phyloP scores from a whole-genome alignment of 2,797 vertebrate species.

The Anableps anableps region DNA sequence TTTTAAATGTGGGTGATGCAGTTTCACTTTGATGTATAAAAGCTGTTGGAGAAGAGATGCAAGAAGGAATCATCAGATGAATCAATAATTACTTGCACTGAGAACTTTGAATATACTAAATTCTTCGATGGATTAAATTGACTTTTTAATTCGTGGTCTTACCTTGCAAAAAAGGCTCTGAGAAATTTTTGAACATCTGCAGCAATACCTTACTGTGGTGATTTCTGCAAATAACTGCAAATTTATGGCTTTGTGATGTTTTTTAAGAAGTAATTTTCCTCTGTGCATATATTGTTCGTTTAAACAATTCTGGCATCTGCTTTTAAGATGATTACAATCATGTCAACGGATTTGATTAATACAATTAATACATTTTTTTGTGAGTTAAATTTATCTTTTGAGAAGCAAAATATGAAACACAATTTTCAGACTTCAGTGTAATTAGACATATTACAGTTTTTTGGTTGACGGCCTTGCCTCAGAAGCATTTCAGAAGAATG shows the following conservation, averaged over 20 bases:
- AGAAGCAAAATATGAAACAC: neutral
- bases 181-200: neutral
- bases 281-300: neutral
- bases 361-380: neutral
- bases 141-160: neutral
- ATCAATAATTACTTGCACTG: neutral
- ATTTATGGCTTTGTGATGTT: neutral
- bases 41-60: neutral
- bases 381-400: neutral
- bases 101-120: neutral
- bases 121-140: neutral
- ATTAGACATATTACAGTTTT: neutral
- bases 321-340: neutral
- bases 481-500: neutral
- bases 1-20: neutral
- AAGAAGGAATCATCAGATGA: neutral
- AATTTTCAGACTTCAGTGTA: neutral
- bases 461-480: neutral
- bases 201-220: neutral
- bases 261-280: neutral
- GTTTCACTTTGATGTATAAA: neutral
- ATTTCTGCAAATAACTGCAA: neutral
- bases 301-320: neutral
- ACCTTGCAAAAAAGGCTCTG: neutral
- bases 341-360: neutral